phyloP scores from a whole-genome alignment of 1,140 invertebrate genomes.

The Platorchestia sp. region DNA sequence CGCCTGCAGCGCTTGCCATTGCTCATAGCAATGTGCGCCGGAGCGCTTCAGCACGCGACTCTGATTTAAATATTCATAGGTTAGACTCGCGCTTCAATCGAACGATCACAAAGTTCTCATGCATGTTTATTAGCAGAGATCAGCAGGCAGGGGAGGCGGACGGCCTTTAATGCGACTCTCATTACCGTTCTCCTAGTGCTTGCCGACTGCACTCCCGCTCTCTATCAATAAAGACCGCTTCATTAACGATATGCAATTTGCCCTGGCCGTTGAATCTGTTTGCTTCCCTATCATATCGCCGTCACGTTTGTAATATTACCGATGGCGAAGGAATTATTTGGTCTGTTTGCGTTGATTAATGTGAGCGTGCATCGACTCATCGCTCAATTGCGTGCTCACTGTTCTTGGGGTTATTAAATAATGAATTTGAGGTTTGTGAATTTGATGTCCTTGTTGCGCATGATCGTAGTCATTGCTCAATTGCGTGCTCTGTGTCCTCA shows the following conservation, averaged over 20 bases:
- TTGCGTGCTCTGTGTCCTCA: background rate
- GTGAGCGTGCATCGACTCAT: background rate
- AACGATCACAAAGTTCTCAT: conserved; percentile 53
- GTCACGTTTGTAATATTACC: background rate
- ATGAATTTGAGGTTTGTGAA: background rate
- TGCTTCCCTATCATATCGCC: background rate
- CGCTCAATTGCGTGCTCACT: background rate
- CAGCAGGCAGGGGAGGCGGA: conserved; percentile 6
- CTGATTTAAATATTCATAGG: conserved; percentile 53
- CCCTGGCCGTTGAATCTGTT: background rate
- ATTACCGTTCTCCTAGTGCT: background rate
- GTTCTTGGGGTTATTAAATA: background rate
- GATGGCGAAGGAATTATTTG: background rate
- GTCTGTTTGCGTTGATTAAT: background rate
- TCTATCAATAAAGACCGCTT: conserved; percentile 2
- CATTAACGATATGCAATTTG: background rate
- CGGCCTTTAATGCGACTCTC: background rate
- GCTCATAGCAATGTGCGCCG: conserved; percentile 48
- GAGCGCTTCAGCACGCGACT: background rate
- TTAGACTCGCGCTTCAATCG: conserved; percentile 39
- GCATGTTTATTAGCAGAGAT: conserved; percentile 50
- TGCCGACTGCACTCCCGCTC: conserved; percentile 3
- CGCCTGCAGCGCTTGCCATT: background rate
- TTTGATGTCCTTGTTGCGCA: background rate
- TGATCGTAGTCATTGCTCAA: background rate